Conservation (phyloP, 2,888 invertebrate genomes). For the Drosophila nr. perissopoda region DNA sequence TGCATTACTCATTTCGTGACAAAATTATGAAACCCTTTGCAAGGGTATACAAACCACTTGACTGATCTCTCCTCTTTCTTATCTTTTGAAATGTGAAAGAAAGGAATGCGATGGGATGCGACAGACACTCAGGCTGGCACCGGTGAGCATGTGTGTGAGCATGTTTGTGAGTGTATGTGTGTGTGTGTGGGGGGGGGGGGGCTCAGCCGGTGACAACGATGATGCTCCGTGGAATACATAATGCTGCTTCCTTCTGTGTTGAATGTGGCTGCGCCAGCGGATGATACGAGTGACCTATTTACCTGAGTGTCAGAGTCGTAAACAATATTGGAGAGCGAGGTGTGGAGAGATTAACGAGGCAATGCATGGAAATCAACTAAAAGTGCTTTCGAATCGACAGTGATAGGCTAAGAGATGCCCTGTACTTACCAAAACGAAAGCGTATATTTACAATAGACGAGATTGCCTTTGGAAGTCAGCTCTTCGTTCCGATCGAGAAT, state of each 20-base stretch:
- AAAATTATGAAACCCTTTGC: background rate
- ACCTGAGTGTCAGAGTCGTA: conserved; percentile 25
- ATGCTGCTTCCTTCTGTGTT: conserved; percentile 1
- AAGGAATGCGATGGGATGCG: conserved; percentile 11
- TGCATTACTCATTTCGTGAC: background rate
- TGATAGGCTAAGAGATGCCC: background rate
- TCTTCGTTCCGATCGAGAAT: background rate
- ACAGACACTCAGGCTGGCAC: background rate
- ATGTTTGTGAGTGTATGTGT: background rate
- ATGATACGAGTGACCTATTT: conserved; percentile 36
- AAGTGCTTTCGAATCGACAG: background rate
- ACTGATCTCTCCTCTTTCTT: conserved; percentile 8
- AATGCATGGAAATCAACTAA: conserved; percentile 15
- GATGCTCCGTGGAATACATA: conserved; percentile 26
- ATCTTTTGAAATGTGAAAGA: conserved; percentile 10
- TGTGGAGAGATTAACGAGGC: conserved; percentile 22
- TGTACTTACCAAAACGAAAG: background rate
- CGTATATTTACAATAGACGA: no score
- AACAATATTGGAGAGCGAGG: conserved; percentile 21
- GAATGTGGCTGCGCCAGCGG: conserved; percentile 1
- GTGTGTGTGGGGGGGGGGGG: background rate
- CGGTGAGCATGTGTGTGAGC: background rate
- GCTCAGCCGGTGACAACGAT: conserved; percentile 6
- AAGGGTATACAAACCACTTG: conserved; percentile 5
- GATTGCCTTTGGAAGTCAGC: background rate